phyloP scores from a whole-genome alignment of 2,888 invertebrate genomes.

The Sipha maydis region DNA sequence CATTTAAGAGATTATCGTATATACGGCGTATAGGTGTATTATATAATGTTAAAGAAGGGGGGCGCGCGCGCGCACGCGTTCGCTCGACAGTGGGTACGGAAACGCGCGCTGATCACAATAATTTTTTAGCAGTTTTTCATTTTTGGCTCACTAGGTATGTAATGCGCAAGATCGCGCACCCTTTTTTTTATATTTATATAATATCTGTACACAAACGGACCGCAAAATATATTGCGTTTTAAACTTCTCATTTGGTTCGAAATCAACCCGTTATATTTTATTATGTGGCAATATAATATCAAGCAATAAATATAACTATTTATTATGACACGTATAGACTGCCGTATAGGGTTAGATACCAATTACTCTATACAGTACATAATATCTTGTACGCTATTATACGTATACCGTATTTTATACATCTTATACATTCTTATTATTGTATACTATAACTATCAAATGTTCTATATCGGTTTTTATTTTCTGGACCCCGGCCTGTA shows the following conservation, averaged over 20 bases:
- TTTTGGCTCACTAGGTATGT: conserved; percentile 31
- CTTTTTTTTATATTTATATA: not conserved
- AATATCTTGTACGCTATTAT: too few relatives aligned
- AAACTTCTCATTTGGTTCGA: conserved; percentile 46
- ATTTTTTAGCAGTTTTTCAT: conserved; percentile 60
- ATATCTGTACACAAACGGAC: not conserved
- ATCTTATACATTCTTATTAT: too few relatives aligned
- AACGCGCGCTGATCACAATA: conserved; percentile 48
- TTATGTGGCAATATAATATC: not conserved
- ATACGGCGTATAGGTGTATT: not conserved
- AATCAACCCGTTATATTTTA: conserved; percentile 8
- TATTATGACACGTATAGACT: not conserved
- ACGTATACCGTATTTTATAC: too few relatives aligned
- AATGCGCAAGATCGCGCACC: not conserved
- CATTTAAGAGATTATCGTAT: conserved; percentile 57
- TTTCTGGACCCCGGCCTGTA: too few relatives aligned
- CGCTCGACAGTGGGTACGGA: conserved; percentile 29
- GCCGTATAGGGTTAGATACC: too few relatives aligned
- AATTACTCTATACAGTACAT: too few relatives aligned
- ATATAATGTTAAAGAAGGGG: not conserved
- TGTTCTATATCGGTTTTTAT: too few relatives aligned
- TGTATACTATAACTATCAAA: too few relatives aligned
- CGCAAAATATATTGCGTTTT: conserved; percentile 56
- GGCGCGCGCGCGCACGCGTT: conserved; percentile 17
- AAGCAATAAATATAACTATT: not conserved